Percentiles rank a stretch among this genome's conserved stretches.
phyloP scores from a whole-genome alignment of 2,797 vertebrate genomes.

The Syncerus caffer region DNA sequence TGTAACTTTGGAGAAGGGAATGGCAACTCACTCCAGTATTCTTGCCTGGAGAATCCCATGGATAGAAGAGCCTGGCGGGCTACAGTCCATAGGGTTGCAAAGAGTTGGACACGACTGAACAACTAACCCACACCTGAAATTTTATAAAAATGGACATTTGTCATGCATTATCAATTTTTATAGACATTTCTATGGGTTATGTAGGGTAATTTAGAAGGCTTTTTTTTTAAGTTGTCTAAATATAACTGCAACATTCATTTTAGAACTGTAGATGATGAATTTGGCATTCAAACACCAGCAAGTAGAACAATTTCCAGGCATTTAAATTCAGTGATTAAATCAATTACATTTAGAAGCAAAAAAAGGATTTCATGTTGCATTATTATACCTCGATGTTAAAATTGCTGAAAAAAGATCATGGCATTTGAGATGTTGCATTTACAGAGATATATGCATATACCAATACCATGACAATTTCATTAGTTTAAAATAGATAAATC shows the following conservation, averaged over 20 bases:
- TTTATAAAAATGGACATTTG: slow-evolving; percentile 37
- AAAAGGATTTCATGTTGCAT: slow-evolving; percentile 64
- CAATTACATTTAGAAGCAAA: slow-evolving; percentile 75
- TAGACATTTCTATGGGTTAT: slow-evolving; percentile 35
- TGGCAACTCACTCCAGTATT: background rate
- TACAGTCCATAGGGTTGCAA: background rate
- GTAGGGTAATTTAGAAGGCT: slow-evolving; percentile 68
- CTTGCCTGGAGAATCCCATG: background rate
- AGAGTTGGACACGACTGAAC: background rate
- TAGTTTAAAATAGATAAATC: background rate
- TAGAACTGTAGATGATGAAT: slow-evolving; percentile 61
- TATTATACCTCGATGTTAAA: slow-evolving; percentile 68
- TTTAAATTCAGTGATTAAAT: slow-evolving; percentile 75
- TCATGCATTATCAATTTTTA: slow-evolving; percentile 31
- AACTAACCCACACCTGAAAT: background rate
- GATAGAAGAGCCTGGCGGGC: background rate
- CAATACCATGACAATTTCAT: slow-evolving; percentile 35
- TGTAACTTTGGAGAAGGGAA: background rate
- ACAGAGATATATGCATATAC: background rate
- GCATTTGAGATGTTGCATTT: slow-evolving; percentile 45
- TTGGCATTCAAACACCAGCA: slow-evolving; percentile 68
- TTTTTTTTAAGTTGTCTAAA: slow-evolving; percentile 46
- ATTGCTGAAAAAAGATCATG: slow-evolving; percentile 51
- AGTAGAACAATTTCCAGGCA: slow-evolving; percentile 69
- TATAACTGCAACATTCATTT: slow-evolving; percentile 64